A percentile compares a stretch with the other conserved stretches of the same genome.
These are phyloP conservation scores for Eira barbara DNA, from an alignment of 2,113 vertebrate genomes.

Conservation along the genomic window DNA sequence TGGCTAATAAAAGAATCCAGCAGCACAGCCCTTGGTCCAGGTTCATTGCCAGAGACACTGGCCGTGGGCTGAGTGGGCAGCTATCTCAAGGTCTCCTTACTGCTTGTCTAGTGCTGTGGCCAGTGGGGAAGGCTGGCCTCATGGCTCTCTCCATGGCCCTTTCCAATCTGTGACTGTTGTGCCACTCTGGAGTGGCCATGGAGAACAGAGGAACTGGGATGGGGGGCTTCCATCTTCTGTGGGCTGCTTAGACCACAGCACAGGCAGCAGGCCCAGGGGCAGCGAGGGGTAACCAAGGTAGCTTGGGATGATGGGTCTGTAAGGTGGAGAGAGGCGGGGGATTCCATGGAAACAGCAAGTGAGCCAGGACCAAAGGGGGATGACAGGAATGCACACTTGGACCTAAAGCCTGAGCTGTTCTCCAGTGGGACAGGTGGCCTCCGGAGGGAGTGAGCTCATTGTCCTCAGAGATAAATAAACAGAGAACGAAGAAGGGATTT, in stretches of 20 bases:
- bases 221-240: background rate
- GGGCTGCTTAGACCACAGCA: background rate
- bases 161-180: background rate
- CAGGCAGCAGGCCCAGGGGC: background rate
- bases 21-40: constrained; percentile 39
- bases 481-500: background rate
- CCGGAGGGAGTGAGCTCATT: background rate
- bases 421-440: background rate
- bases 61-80: background rate
- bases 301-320: background rate
- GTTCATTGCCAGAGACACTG: constrained; percentile 37
- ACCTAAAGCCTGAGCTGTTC: background rate
- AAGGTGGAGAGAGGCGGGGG: background rate
- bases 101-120: background rate
- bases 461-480: background rate
- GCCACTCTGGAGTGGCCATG: background rate
- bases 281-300: background rate
- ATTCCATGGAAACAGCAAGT: background rate
- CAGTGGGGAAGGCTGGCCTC: too few relatives aligned
- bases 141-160: background rate
- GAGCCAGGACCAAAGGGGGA: background rate
- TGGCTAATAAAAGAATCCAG: constrained; percentile 81
- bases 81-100: background rate
- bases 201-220: background rate
- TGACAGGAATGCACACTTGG: background rate